phyloP scores from a whole-genome alignment of 2,797 vertebrate genomes.

The Psittacula echo region DNA sequence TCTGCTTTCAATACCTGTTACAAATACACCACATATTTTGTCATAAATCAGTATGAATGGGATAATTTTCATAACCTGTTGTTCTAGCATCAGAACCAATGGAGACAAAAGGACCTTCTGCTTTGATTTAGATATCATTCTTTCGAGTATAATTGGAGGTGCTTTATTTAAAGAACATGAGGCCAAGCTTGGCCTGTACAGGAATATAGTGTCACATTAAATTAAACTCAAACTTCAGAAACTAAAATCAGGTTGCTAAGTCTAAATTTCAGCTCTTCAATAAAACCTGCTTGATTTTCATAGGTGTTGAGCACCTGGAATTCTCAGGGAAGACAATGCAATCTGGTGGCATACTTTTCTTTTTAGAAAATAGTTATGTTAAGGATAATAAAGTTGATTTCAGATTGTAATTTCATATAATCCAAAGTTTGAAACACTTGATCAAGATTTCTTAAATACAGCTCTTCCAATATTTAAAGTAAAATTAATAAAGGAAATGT shows the following conservation, averaged over 20 bases:
- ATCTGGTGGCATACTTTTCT: background rate
- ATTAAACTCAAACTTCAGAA: slow-evolving; percentile 60
- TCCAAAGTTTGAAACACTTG: background rate
- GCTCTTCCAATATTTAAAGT: background rate
- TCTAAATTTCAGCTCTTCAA: slow-evolving; percentile 50
- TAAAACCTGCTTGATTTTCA: slow-evolving; percentile 48
- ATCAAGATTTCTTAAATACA: background rate
- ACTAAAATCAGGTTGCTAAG: slow-evolving; percentile 60
- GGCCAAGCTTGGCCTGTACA: slow-evolving; percentile 45
- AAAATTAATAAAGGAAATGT: background rate
- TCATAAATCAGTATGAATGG: background rate
- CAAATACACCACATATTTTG: background rate
- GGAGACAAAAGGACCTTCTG: slow-evolving; percentile 53
- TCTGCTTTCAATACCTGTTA: background rate
- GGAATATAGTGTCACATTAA: slow-evolving; percentile 58
- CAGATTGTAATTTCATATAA: background rate
- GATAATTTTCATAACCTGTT: slow-evolving; percentile 22
- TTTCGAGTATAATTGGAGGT: slow-evolving; percentile 71
- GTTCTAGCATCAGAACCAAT: background rate
- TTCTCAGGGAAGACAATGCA: background rate
- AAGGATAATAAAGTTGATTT: background rate
- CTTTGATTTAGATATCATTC: slow-evolving; percentile 56
- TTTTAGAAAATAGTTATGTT: background rate
- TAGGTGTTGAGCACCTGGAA: background rate
- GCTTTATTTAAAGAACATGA: slow-evolving; percentile 66